Percentiles rank a stretch among this genome's conserved stretches.
These are phyloP conservation scores for Octonoba sinensis DNA, from an alignment of 2,888 invertebrate species.

Conservation along the genomic window DNA sequence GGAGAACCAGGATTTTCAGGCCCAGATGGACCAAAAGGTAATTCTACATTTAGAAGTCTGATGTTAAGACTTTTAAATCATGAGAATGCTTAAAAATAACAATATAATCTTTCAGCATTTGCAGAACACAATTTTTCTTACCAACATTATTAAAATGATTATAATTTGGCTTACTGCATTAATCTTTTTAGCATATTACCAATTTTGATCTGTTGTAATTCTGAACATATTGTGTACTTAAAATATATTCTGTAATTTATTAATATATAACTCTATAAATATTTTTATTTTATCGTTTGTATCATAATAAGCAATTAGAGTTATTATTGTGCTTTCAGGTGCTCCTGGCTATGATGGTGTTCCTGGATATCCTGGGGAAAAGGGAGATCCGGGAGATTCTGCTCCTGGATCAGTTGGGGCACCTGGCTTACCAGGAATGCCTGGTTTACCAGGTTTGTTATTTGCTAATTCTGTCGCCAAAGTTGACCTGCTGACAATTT, in stretches of 20 bases:
- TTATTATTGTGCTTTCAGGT: conserved; percentile 26
- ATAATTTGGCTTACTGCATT: no score
- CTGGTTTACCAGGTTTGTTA: conserved; percentile 50
- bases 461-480: neutral
- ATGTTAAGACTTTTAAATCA: neutral
- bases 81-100: no score
- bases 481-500: neutral
- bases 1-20: conserved; percentile 66
- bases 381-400: conserved; percentile 65
- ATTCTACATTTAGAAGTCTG: neutral
- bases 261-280: no score
- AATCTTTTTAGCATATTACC: no score
- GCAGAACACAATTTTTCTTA: no score
- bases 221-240: neutral
- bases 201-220: neutral
- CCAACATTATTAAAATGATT: no score
- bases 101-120: no score
- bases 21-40: conserved; percentile 53
- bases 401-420: conserved; percentile 64
- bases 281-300: no score
- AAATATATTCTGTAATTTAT: no score
- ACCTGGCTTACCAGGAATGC: conserved; percentile 51
- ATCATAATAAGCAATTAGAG: no score
- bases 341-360: conserved; percentile 77
- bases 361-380: conserved; percentile 71